Evolutionary conservation across 2,113 vertebrate species (phyloP), one percentile per base, ranked within the genome.

Genomic region (Dicrurus megarhynchus): DNA sequence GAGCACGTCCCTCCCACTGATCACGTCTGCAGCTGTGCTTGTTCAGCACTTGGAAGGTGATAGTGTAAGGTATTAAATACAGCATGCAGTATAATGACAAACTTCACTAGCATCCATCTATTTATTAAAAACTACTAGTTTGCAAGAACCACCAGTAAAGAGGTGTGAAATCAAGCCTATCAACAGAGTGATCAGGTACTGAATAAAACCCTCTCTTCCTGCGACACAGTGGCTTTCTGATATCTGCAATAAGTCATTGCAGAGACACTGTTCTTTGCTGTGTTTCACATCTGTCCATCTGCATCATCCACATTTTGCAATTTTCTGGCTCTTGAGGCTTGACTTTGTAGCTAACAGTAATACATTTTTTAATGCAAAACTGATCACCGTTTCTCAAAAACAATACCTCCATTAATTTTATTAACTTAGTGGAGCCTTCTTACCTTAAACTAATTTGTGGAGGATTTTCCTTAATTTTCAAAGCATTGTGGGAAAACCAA

Each of bases 291-390:
- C 63, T 63, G 23, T 22, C 57, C 7, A 8, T n/a, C 39, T 80
- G 16, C 7, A 1, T 13, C 28, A 24, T 42, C 37, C 35, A 2
- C 0, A 0, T 63, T 86, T 63, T 63, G 26, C 13, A 39, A 1
- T 56, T 74, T 84, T 68, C 39, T 65, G 42, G 11, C 41, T 92
- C 53, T 60, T n/a, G 10, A 20, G 28, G 32, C 73, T 77, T 93
- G 69, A 39, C n/a, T 93, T 87, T 41, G 33, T 59, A 64, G 22
- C 32, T 73, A 52, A 41, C n/a, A 55, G 8, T 55, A 26, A 42
- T 5, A 50, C 0, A 13, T 39, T 68, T 79, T 57, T 27, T 35
- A 57, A 76, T 47, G 33, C 53, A 82, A 47, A 76, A 60, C 9
- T 63, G 39, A 57, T 61, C 10, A 41, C 21, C 1, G 0, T 68